Base-by-base conservation (phyloP, 2,888 invertebrate species). In the Diaperis boleti region DNA sequence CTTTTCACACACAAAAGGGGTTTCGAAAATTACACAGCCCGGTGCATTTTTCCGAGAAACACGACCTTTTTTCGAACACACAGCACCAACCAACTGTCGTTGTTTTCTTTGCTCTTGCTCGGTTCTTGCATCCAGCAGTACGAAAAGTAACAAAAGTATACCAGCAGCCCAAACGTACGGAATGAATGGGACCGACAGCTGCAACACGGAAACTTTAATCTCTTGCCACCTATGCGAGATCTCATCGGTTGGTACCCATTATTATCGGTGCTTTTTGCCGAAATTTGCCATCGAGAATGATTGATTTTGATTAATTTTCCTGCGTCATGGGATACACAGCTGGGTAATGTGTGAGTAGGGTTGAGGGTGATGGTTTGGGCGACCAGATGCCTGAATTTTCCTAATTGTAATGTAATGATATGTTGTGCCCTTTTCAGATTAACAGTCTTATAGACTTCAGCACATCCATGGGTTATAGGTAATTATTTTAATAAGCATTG, bases 1-100 rank as follows among this genome's bases (percentile, higher is more conserved):
- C 66, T 66, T 63, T 60, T 47, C 59, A 44, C 35, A 39, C 49
- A 66, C 64, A 62, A 62, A 62, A 57, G 62, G 64, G 62, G 66
- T 66, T 64, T 62, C 64, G 62, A 64, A 61, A 64, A 66, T 66
- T 66, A 63, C 62, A 66, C 52, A 61, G 64, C 49, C 52, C 63
- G 54, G 18, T 42, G 47, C 35, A 22, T 59, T 62, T 62, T 66
- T 66, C 62, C 55, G 62, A 64, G 64, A 66, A 66, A 55, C 52
- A 62, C 55, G 45, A 66, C 62, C 65, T 62, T 62, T 62, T 54
- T 52, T 20, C 22, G 42, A 26, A 45, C 45, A 52, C 13, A 10
- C 61, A 44, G 35, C 64, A 60, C 41, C 52, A 20, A 35, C 60
- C 60, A 60, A 60, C 52, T 60, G 60, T 61, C 54, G 54, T 54